Evolutionary conservation across 2,888 invertebrate species (phyloP).

Genomic region (Rhamnusium bicolor): DNA sequence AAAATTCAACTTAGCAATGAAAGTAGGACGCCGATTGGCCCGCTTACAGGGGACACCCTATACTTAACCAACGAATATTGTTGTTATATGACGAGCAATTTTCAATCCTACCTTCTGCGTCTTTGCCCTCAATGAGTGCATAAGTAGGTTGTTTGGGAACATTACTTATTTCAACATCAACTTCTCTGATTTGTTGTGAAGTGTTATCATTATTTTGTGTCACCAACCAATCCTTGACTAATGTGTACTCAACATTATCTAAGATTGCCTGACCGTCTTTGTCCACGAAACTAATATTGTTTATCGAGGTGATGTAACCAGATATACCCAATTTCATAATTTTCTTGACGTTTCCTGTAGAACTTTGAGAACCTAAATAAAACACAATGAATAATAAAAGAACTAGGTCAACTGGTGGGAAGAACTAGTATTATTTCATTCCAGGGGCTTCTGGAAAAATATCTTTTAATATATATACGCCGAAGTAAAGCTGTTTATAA

Average conservation of each 20-base stretch:
- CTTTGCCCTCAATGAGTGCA: conserved; percentile 61
- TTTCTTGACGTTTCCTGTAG: conserved; percentile 37
- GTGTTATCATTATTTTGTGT: conserved; percentile 36
- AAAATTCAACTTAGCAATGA: too few relatives aligned
- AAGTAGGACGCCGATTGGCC: too few relatives aligned
- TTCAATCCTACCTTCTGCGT: conserved; percentile 57
- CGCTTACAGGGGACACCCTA: too few relatives aligned
- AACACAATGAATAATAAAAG: conserved; percentile 6
- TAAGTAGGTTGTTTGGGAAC: conserved; percentile 57
- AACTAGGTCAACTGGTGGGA: conserved; percentile 17
- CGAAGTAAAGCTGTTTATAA: too few relatives aligned
- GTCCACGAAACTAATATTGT: conserved; percentile 54
- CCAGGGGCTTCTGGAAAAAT: not conserved
- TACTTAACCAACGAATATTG: not conserved
- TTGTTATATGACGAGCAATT: not conserved
- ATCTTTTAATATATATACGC: too few relatives aligned
- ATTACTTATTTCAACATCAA: conserved; percentile 55
- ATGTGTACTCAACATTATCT: conserved; percentile 49
- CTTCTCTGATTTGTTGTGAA: conserved; percentile 45
- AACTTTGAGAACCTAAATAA: conserved; percentile 13
- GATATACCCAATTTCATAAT: conserved; percentile 54
- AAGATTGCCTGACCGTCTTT: conserved; percentile 49
- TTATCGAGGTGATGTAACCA: conserved; percentile 52
- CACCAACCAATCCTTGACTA: conserved; percentile 46
- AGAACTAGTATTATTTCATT: not conserved